Evolutionary conservation across 2,113 vertebrate genomes (phyloP).

Genomic region (Myanophis thanlyinensis): DNA sequence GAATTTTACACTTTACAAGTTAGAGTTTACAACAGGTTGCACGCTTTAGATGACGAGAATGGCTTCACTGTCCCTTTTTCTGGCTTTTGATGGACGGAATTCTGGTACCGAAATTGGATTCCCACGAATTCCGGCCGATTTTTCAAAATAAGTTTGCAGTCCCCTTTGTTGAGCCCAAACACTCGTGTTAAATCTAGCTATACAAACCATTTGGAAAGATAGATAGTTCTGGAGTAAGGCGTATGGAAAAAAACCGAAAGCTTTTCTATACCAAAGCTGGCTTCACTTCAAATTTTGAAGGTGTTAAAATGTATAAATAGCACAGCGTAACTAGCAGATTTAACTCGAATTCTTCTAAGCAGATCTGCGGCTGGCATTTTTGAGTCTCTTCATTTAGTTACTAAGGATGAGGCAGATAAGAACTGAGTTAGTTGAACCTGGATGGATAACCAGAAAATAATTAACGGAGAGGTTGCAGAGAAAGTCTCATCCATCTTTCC

Average conservation of each 20-base stretch:
- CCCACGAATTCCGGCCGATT: too few species aligned
- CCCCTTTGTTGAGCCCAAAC: not conserved
- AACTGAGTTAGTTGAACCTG: slow-evolving; percentile 36
- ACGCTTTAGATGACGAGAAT: not conserved
- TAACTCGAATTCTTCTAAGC: not conserved
- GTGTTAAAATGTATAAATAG: not conserved
- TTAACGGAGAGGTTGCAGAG: slow-evolving; percentile 43
- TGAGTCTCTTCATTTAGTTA: not conserved
- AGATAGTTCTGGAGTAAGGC: not conserved
- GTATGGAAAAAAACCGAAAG: not conserved
- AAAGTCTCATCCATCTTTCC: not conserved
- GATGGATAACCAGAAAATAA: slow-evolving; percentile 52
- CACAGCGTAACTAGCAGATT: not conserved
- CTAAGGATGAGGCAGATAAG: not conserved
- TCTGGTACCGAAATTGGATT: not conserved
- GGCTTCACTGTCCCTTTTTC: not conserved
- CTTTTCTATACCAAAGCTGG: not conserved
- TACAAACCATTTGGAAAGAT: not conserved
- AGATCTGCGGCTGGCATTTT: not conserved
- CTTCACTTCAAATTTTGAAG: not conserved
- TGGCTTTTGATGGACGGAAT: not conserved
- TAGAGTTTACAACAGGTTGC: not conserved
- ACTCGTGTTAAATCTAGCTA: not conserved
- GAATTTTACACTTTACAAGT: too few species aligned
- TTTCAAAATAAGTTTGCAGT: not conserved